Base-by-base conservation (phyloP, 2,888 invertebrate genomes). In the Stenodema calcarata region DNA sequence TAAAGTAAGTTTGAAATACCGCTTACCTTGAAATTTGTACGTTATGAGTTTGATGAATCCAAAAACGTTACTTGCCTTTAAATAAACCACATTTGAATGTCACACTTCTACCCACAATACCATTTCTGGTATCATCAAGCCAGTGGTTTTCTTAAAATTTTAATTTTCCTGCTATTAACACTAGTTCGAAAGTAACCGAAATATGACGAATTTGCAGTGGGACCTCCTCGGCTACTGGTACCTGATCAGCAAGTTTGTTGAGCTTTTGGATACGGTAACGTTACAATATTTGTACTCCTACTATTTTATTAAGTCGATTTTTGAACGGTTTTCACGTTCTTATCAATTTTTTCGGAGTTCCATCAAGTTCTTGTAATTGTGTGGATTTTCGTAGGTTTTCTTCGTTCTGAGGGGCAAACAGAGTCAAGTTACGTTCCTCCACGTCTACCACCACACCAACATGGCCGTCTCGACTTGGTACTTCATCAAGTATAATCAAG, bases 381-480 rank as follows among this genome's bases (percentile, higher is more conserved):
- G 35, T 35, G 16, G 1, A 42, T 47, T 89, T 91, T 82, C 89
- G 79, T 88, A 92, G 92, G 90, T 92, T 87, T 93, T 94, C 90
- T 93, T 93, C 90, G 92, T 93, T 16, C 90, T 93, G 87, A 91
- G 93, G 50, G 93, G 93, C 90, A 94, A 93, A 90, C 92, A 92
- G 89, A 93, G 91, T 88, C 93, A 93, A 90, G 92, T 93, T 69
- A 91, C 93, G 9, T 93, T 93, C 89, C 92, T 93, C 18, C 93
- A 94, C 89, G 93, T 94, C 27, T 94, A 93, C 89, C 93, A 94
- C 90, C 93, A 94, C 89, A 90, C 91, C 14, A 90, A 91, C 87
- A 92, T 91, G 75, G 91, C 91, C 0, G 27, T 89, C 9, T 86
- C 88, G 23, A 88, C 89, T 14, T 90, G 89, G 88, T 90, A 91